Conservation (phyloP, 2,113 vertebrate species). For the Cryptomyrus ogoouensis region DNA sequence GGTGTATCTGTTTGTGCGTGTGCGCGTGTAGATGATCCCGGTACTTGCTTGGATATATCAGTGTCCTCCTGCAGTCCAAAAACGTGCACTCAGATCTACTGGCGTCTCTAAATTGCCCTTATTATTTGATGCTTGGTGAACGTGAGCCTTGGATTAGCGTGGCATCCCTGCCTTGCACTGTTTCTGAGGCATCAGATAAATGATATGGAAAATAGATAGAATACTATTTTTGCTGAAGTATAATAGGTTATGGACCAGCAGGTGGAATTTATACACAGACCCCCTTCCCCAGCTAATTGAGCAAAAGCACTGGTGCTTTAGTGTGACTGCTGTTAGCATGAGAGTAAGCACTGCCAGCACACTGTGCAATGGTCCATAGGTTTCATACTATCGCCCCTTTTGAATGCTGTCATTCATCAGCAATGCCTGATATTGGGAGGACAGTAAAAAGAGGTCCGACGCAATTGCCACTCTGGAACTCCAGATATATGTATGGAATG, state of each 20-base stretch:
- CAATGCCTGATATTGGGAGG: slow-evolving; percentile 18
- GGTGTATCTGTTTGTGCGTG: background rate
- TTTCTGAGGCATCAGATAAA: background rate
- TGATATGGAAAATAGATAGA: background rate
- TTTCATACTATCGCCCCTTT: background rate
- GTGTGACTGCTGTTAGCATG: background rate
- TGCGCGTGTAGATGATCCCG: background rate
- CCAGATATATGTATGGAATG: slow-evolving; percentile 19
- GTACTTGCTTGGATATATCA: background rate
- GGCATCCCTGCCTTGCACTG: background rate
- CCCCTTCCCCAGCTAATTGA: slow-evolving; percentile 28
- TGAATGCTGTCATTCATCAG: slow-evolving; percentile 27
- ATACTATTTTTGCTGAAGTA: background rate
- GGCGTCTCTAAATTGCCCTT: background rate
- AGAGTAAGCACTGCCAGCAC: background rate
- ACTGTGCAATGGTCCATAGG: background rate
- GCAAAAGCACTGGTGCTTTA: background rate
- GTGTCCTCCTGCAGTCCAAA: background rate
- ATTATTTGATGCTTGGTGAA: background rate
- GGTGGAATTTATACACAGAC: background rate
- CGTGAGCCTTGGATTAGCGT: background rate
- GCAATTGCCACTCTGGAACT: slow-evolving; percentile 24
- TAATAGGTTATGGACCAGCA: background rate
- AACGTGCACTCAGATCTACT: background rate
- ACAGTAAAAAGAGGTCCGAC: slow-evolving; percentile 1